A percentile compares a stretch with the other conserved stretches of the same genome.
Conservation (phyloP, 1,140 invertebrate genomes). For the Cotesia chilonis region DNA sequence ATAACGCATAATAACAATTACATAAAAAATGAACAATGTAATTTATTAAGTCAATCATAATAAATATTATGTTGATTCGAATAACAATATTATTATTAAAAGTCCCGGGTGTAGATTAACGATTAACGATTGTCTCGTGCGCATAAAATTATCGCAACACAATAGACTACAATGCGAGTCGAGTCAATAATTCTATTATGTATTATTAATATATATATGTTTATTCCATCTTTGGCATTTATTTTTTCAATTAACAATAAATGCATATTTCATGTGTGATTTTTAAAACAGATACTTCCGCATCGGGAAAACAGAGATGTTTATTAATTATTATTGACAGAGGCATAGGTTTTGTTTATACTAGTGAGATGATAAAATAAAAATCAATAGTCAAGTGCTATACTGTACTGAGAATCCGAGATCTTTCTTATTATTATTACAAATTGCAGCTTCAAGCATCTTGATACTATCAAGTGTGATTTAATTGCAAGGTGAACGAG, state of each 20-base stretch:
- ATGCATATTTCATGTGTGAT: slow-evolving; percentile 4
- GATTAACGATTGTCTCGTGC: too few species aligned
- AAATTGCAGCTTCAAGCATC: slow-evolving; percentile 28
- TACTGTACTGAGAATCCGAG: not conserved
- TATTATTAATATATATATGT: not conserved
- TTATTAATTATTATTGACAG: not conserved
- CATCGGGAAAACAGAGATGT: too few species aligned
- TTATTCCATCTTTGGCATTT: not conserved
- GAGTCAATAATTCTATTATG: slow-evolving; percentile 1
- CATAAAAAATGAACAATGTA: too few species aligned
- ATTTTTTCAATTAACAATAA: slow-evolving; percentile 13
- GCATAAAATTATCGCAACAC: too few species aligned
- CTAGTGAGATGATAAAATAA: not conserved
- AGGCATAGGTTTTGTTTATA: not conserved
- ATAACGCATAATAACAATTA: too few species aligned
- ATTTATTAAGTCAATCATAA: too few species aligned
- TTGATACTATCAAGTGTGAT: slow-evolving; percentile 28
- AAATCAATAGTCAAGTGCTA: not conserved
- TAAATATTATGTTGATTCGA: too few species aligned
- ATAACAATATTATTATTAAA: too few species aligned
- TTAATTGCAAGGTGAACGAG: slow-evolving; percentile 37
- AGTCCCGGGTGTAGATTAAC: too few species aligned
- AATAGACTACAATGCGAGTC: too few species aligned
- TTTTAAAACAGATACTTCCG: too few species aligned
- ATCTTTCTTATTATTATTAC: slow-evolving; percentile 5